phyloP scores from a whole-genome alignment of 2,888 invertebrate genomes.

The Argyresthia goedartella region DNA sequence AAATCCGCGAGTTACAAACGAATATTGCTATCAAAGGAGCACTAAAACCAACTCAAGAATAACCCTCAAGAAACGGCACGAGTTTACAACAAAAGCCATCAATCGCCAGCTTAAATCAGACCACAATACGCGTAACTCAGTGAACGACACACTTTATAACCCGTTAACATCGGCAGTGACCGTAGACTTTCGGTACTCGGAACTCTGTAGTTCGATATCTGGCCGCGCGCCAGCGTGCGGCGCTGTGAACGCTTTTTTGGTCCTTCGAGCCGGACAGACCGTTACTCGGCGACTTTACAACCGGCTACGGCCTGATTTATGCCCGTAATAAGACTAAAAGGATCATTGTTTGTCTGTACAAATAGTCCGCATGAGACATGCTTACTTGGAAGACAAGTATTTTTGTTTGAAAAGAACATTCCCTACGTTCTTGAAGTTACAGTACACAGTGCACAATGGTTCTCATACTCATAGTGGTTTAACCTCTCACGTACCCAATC shows the following conservation, averaged over 20 bases:
- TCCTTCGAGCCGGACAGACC: slow-evolving; percentile 14
- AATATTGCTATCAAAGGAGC: too few relatives aligned
- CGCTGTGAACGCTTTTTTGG: slow-evolving; percentile 11
- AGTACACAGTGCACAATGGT: too few relatives aligned
- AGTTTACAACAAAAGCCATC: not conserved
- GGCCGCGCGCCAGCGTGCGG: slow-evolving; percentile 12
- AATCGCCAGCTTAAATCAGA: not conserved
- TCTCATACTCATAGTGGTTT: too few relatives aligned
- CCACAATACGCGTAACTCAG: not conserved
- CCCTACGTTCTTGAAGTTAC: too few relatives aligned
- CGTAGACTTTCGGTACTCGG: not conserved
- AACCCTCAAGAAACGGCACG: too few relatives aligned
- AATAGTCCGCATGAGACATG: not conserved
- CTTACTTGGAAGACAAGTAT: not conserved
- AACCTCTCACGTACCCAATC: too few relatives aligned
- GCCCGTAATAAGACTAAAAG: slow-evolving; percentile 10
- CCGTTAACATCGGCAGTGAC: not conserved
- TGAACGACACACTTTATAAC: not conserved
- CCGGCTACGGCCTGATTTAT: slow-evolving; percentile 17
- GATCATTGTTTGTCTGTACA: slow-evolving; percentile 7
- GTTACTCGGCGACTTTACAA: slow-evolving; percentile 17
- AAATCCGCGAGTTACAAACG: too few relatives aligned
- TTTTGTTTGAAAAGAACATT: not conserved
- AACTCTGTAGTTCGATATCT: not conserved
- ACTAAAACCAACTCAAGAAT: too few relatives aligned